Percentiles rank a stretch among this genome's conserved stretches.
Conservation (phyloP, 2,113 vertebrate species). For the Rhea pennata region DNA sequence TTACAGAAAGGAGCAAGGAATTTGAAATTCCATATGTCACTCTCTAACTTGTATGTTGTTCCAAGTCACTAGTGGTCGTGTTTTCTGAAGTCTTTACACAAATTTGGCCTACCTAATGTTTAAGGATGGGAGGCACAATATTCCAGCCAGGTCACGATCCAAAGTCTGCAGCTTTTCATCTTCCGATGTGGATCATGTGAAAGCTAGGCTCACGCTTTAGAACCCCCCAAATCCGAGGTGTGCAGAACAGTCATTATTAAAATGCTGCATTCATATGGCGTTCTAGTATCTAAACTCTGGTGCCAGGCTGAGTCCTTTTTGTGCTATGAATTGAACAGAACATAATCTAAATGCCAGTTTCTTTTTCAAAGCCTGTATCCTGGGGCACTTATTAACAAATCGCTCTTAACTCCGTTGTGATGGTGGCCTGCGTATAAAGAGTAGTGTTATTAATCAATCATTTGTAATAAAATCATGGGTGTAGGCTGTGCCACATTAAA, state of each 20-base stretch:
- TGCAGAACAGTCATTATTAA: background rate
- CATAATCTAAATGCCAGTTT: background rate
- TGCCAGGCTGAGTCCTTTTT: background rate
- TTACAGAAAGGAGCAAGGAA: background rate
- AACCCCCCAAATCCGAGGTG: background rate
- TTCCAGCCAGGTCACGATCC: background rate
- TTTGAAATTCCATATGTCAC: background rate
- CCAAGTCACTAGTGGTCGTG: accelerated
- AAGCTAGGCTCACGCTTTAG: background rate
- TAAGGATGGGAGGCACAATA: background rate
- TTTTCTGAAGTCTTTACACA: background rate
- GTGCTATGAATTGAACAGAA: background rate
- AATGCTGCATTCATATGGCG: background rate
- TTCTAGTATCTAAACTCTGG: background rate
- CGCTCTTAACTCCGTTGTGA: background rate
- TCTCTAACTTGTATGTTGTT: background rate
- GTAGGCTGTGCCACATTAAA: background rate
- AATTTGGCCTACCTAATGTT: background rate
- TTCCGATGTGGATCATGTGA: background rate
- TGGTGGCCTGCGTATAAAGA: background rate
- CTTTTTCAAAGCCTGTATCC: background rate
- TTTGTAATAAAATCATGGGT: background rate
- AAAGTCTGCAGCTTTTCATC: background rate
- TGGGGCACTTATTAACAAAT: background rate
- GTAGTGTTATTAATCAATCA: conserved; percentile 25